Evolutionary conservation across 1,140 invertebrate genomes (phyloP).

Genomic region (Zaprionus lachaisei): DNA sequence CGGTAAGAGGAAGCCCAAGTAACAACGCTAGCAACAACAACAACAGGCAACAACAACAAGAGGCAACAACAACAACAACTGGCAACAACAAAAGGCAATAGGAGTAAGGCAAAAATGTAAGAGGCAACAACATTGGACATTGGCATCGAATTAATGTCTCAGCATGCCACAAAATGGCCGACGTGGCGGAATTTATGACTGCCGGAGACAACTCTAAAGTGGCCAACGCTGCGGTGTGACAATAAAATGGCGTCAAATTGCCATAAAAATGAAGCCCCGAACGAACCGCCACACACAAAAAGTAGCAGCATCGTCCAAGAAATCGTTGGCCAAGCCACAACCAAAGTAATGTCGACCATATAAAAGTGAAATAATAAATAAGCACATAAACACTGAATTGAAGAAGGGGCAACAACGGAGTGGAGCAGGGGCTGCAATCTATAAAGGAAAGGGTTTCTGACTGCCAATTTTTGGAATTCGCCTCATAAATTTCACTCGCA

Average conservation of each 20-base stretch:
- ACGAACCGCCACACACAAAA: slow-evolving; percentile 15
- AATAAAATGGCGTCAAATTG: slow-evolving; percentile 80
- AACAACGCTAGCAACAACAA: slow-evolving; percentile 11
- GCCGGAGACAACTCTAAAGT: slow-evolving; percentile 77
- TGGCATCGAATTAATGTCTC: slow-evolving; percentile 77
- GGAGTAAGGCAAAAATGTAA: not conserved
- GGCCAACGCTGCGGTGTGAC: slow-evolving; percentile 69
- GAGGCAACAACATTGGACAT: slow-evolving; percentile 32
- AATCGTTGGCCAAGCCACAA: slow-evolving; percentile 46
- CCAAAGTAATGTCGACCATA: slow-evolving; percentile 50
- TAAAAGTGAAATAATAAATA: slow-evolving; percentile 79
- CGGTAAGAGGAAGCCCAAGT: slow-evolving; percentile 45
- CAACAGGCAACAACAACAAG: not conserved
- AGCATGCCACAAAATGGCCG: slow-evolving; percentile 73
- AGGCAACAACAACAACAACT: not conserved
- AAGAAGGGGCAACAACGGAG: not conserved
- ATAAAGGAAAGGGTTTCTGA: slow-evolving; percentile 33
- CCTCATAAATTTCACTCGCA: slow-evolving; percentile 34
- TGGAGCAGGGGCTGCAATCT: not conserved
- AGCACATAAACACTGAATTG: slow-evolving; percentile 55
- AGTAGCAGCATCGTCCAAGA: slow-evolving; percentile 9
- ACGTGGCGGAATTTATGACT: slow-evolving; percentile 74
- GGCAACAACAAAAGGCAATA: not conserved
- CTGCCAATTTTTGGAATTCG: slow-evolving; percentile 33
- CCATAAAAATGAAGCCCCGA: slow-evolving; percentile 64